Conservation (phyloP, 2,888 invertebrate genomes). For the Periphyllus acericola region DNA sequence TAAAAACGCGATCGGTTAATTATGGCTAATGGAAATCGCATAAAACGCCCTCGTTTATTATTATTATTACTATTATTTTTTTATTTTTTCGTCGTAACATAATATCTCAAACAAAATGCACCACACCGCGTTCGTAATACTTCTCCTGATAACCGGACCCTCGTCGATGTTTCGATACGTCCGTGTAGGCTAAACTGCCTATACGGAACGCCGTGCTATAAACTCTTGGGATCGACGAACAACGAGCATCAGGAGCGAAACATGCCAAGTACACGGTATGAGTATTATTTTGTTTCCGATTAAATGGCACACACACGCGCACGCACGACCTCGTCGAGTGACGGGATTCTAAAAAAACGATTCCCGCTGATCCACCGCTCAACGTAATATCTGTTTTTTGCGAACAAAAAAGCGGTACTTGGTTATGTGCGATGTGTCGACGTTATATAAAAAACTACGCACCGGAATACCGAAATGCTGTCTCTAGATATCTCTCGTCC, state of each 20-base stretch:
- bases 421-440: no score
- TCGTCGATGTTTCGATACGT: background rate
- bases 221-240: background rate
- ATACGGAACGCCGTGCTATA: constrained; percentile 24
- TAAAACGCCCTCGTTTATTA: constrained; percentile 24
- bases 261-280: background rate
- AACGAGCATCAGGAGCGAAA: no score
- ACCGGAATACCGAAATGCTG: no score
- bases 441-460: no score
- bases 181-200: constrained; percentile 11
- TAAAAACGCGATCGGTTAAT: constrained; percentile 42
- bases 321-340: background rate
- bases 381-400: background rate
- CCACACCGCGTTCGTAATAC: background rate
- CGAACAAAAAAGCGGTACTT: background rate
- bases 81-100: background rate
- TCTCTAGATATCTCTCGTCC: no score
- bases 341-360: no score
- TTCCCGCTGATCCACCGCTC: background rate
- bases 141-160: background rate
- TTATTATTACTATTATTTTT: background rate
- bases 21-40: constrained; percentile 45
- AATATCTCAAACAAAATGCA: constrained; percentile 15
- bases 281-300: background rate
- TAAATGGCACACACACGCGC: background rate